Conservation (phyloP, 2,113 vertebrate species). For the Antechinus flavipes region DNA sequence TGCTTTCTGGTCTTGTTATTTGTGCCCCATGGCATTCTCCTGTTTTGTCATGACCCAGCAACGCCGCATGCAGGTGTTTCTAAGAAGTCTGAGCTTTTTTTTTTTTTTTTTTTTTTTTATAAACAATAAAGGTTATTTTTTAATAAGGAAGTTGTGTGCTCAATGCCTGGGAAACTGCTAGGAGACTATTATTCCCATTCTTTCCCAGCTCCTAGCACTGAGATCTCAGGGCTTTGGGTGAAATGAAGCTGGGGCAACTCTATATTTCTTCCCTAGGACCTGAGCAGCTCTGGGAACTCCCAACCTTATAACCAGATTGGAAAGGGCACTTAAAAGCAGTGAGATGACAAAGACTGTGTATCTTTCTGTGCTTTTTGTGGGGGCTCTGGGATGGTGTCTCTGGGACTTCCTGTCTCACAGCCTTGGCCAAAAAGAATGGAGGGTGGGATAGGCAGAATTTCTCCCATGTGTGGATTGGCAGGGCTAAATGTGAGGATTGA, state of each 20-base stretch:
- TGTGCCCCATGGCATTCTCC: neutral
- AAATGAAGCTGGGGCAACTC: neutral
- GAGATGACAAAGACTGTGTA: neutral
- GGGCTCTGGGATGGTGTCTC: neutral
- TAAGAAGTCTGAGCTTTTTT: constrained; percentile 74
- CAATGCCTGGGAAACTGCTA: neutral
- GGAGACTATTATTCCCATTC: neutral
- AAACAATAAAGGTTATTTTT: constrained; percentile 80
- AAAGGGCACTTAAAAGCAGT: neutral
- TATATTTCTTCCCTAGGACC: neutral
- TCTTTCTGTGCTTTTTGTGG: neutral
- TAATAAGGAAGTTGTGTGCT: constrained; percentile 68
- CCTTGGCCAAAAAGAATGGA: neutral
- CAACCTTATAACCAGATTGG: neutral
- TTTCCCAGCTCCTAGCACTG: neutral
- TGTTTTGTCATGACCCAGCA: neutral
- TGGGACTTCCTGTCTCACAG: neutral
- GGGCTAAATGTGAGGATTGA: neutral
- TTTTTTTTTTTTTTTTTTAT: constrained; percentile 74
- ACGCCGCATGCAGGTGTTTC: constrained; percentile 48
- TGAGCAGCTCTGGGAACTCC: neutral
- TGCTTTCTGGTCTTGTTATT: neutral
- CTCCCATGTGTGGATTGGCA: neutral
- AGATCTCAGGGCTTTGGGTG: neutral
- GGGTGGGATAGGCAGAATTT: neutral